Evolutionary conservation across 2,888 invertebrate species (phyloP), one percentile per base, ranked within the genome.

Genomic region (Elegia similella): DNA sequence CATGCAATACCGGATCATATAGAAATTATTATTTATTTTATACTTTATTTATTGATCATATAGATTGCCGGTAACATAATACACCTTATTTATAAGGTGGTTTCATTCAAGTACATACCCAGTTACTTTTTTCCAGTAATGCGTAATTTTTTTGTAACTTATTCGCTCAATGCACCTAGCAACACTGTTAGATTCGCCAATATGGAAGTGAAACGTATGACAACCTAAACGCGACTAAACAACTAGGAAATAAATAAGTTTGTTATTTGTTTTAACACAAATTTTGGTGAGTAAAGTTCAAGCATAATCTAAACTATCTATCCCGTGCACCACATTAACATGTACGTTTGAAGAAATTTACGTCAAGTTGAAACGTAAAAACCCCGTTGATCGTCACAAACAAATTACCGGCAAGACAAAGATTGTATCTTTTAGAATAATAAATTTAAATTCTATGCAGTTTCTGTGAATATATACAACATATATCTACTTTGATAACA

Each of bases 151-250:
- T 30, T 30, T 34, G 38, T 38, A 38, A 38, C 38, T 38, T 38
- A 23, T 38, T 38, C 38, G 6, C 38, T 2, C 12, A n/a, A 10
- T 6, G 5, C 3, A 38, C 38, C 38, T 38, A 12, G n/a, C 38
- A 38, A 38, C 38, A 38, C 38, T 38, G 38, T 38, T 88, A 82
- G 66, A 67, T 68, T 80, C 78, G 75, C 80, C 87, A 90, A 87
- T 82, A 89, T 88, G 88, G 89, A 82, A 84, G 84, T 81, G 80
- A 82, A 83, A 82, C 84, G 85, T 84, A 80, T 88, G 90, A 86
- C 88, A 88, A 85, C 81, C 77, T 80, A 80, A 77, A 75, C 76
- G 74, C 79, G 77, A 76, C 75, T 75, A 82, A 82, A 85, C 83
- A 81, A 80, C 77, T 82, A 78, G 75, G 78, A 88, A 86, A 84